Conservation (phyloP, 2,888 invertebrate species). For the Chelonus formosanus region DNA sequence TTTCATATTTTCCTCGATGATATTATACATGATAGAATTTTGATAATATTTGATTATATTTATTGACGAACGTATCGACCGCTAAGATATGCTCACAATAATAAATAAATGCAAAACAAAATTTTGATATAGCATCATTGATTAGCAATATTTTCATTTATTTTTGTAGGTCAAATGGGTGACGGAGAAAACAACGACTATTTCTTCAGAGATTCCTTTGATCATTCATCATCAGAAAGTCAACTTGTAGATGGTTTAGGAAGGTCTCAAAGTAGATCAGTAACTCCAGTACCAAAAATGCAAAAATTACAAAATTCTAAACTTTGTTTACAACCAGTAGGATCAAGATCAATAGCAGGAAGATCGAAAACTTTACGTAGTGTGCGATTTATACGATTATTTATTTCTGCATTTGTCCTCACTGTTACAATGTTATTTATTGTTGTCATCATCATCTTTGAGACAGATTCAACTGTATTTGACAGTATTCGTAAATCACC, state of each 20-base stretch:
- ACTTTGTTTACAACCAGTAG: constrained; percentile 46
- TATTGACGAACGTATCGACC: constrained; percentile 16
- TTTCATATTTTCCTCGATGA: too few relatives aligned
- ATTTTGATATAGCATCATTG: background rate
- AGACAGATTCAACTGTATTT: constrained; percentile 80
- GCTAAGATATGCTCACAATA: constrained; percentile 3
- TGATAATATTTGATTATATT: too few relatives aligned
- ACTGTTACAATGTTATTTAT: constrained; percentile 76
- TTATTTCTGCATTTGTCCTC: constrained; percentile 81
- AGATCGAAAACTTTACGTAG: constrained; percentile 51
- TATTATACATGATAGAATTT: too few relatives aligned
- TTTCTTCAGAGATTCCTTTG: constrained; percentile 78
- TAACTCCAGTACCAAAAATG: constrained; percentile 62
- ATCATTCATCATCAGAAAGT: constrained; percentile 83
- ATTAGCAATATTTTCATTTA: constrained; percentile 33
- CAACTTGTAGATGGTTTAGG: constrained; percentile 68
- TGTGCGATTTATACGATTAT: constrained; percentile 72
- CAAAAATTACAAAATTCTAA: constrained; percentile 62
- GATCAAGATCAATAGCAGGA: constrained; percentile 29
- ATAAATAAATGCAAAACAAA: background rate
- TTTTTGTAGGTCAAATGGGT: constrained; percentile 55
- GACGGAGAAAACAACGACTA: constrained; percentile 70
- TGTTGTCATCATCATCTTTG: constrained; percentile 77
- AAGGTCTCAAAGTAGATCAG: constrained; percentile 56
- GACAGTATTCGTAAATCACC: constrained; percentile 77